Percentiles rank a stretch among this genome's conserved stretches.
Evolutionary conservation across 2,113 vertebrate species (phyloP).

Genomic region (Hiodon tergisus): DNA sequence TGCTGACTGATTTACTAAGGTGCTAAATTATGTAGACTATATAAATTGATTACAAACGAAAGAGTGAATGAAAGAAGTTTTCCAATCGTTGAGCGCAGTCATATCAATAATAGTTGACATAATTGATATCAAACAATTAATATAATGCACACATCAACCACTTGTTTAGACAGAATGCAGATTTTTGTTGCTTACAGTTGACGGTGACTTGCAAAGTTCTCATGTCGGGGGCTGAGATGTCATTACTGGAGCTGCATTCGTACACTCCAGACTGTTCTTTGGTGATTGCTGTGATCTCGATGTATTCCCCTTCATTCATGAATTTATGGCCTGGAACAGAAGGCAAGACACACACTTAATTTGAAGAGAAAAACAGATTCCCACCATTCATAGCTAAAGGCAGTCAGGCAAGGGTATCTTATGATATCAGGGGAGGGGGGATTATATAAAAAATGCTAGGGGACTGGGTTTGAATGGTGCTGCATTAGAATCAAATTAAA

Average conservation of each 20-base stretch:
- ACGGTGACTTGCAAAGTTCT: conserved; percentile 85
- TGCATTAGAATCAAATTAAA: too few species aligned
- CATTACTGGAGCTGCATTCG: conserved; percentile 87
- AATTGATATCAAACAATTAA: too few species aligned
- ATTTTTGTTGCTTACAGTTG: conserved; percentile 76
- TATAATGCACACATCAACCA: too few species aligned
- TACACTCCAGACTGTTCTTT: conserved; percentile 93
- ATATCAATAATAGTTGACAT: too few species aligned
- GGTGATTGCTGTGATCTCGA: conserved; percentile 85
- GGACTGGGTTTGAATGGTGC: too few species aligned
- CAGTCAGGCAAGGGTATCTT: background rate
- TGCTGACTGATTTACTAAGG: too few species aligned
- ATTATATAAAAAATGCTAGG: background rate
- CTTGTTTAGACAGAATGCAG: background rate
- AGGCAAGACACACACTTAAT: conserved; percentile 18
- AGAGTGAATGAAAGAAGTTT: too few species aligned
- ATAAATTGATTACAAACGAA: too few species aligned
- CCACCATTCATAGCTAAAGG: background rate
- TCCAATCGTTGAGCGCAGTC: too few species aligned
- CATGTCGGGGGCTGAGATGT: conserved; percentile 79
- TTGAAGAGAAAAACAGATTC: background rate
- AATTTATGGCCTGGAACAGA: conserved; percentile 71
- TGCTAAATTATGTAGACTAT: too few species aligned
- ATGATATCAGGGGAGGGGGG: background rate
- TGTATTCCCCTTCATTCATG: conserved; percentile 82